A percentile compares a stretch with the other conserved stretches of the same genome.
Conservation (phyloP, 2,888 invertebrate genomes). For the Ptilodon capucinus region DNA sequence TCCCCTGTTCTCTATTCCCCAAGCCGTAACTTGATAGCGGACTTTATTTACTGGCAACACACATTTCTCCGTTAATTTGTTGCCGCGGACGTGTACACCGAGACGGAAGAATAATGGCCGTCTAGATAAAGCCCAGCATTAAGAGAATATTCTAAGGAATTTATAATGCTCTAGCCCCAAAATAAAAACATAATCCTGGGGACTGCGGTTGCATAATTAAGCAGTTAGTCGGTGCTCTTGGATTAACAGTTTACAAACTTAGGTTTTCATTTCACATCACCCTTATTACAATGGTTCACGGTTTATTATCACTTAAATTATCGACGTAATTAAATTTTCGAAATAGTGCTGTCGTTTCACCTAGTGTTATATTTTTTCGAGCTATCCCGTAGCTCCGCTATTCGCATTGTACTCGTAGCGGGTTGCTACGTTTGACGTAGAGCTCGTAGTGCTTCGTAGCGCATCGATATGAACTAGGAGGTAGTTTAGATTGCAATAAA, state of each 20-base stretch:
- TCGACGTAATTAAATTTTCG: slow-evolving; percentile 1
- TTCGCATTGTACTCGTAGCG: not conserved
- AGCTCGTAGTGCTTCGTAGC: not conserved
- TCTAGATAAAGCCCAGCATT: slow-evolving; percentile 49
- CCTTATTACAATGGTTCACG: slow-evolving; percentile 5
- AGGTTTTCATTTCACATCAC: not conserved
- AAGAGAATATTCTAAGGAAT: slow-evolving; percentile 62
- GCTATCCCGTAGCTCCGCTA: not conserved
- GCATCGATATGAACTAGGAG: not conserved
- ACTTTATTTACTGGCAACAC: slow-evolving; percentile 11
- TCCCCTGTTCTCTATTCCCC: not conserved
- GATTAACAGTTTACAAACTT: slow-evolving; percentile 43
- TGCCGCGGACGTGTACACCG: slow-evolving; percentile 12
- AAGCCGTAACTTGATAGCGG: slow-evolving; percentile 1
- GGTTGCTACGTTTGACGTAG: not conserved
- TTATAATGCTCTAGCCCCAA: slow-evolving; percentile 58
- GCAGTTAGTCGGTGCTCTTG: slow-evolving; percentile 60
- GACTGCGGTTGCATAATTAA: slow-evolving; percentile 64
- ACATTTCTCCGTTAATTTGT: slow-evolving; percentile 20
- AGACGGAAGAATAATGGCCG: slow-evolving; percentile 23
- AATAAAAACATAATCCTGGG: slow-evolving; percentile 67
- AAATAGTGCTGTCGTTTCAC: slow-evolving; percentile 13
- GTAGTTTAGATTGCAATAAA: not conserved
- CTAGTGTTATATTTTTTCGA: slow-evolving; percentile 13
- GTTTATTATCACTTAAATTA: slow-evolving; percentile 4